Evolutionary conservation across 2,113 vertebrate species (phyloP).

Genomic region (Orientallactaga bullata): DNA sequence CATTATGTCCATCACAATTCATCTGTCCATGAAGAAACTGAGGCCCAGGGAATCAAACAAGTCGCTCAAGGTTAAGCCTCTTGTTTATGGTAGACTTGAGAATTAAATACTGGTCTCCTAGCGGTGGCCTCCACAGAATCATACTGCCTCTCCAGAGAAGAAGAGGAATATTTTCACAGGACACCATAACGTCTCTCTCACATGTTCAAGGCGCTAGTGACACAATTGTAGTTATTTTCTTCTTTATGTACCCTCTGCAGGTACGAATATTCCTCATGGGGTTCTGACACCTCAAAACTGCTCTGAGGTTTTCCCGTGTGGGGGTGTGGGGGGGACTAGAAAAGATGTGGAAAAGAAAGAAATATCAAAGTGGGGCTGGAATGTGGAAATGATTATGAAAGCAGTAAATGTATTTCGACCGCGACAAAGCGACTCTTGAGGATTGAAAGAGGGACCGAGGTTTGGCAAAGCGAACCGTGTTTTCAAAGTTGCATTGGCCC

Average conservation of each 20-base stretch:
- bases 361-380: constrained; percentile 28
- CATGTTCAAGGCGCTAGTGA: not conserved
- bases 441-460: constrained; percentile 42
- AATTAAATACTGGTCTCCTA: constrained; percentile 15
- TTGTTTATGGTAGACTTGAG: not conserved
- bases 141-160: not conserved
- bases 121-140: not conserved
- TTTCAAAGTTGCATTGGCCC: constrained; percentile 34
- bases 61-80: not conserved
- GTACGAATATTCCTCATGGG: not conserved
- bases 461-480: constrained; percentile 21
- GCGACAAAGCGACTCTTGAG: not conserved
- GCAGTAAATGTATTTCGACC: constrained; percentile 59
- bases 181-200: not conserved
- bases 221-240: not conserved
- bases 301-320: constrained; percentile 1
- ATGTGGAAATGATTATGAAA: constrained; percentile 65
- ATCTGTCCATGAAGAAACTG: constrained; percentile 57
- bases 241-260: not conserved
- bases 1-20: not conserved
- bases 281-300: not conserved
- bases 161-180: constrained; percentile 4
- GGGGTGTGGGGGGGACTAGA: not conserved
- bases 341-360: not conserved
- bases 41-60: constrained; percentile 19